Conservation (phyloP, 2,888 invertebrate genomes). For the Bombyx huttoni region DNA sequence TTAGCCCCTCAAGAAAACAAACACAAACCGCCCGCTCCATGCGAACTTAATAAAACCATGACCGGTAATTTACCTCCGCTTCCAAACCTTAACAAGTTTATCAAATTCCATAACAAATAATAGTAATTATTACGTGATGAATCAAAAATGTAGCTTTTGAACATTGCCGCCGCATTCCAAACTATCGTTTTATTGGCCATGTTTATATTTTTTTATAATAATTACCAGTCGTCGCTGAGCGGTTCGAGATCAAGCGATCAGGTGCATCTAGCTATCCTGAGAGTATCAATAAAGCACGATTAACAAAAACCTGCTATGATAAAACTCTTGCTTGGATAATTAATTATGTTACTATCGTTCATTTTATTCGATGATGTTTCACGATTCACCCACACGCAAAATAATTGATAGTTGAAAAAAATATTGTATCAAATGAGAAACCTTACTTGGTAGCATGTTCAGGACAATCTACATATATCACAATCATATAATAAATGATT, state of each 20-base stretch:
- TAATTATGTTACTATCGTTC: not conserved
- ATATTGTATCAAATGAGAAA: conserved; percentile 10
- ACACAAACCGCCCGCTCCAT: conserved; percentile 46
- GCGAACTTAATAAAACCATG: conserved; percentile 65
- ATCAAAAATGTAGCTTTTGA: conserved; percentile 51
- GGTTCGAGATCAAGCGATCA: conserved; percentile 19
- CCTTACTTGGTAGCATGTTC: conserved; percentile 51
- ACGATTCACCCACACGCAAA: conserved; percentile 45
- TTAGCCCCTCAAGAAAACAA: conserved; percentile 62
- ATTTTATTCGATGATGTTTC: conserved; percentile 14
- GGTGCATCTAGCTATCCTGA: conserved; percentile 4
- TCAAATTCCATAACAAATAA: conserved; percentile 69
- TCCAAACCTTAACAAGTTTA: conserved; percentile 70
- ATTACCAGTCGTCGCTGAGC: conserved; percentile 32
- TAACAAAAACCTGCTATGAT: conserved; percentile 1
- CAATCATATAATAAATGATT: not conserved
- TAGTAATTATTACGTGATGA: conserved; percentile 61
- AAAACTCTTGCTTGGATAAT: not conserved
- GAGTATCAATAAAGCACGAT: conserved; percentile 7
- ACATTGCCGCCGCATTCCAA: conserved; percentile 57
- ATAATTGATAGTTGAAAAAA: conserved; percentile 29
- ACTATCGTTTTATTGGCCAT: conserved; percentile 53
- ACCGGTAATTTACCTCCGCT: conserved; percentile 60
- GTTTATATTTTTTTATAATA: conserved; percentile 46
- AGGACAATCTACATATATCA: conserved; percentile 45